Evolutionary conservation across 2,113 vertebrate species (phyloP), one percentile per base, ranked within the genome.

Genomic region (Pyxicephalus adspersus): DNA sequence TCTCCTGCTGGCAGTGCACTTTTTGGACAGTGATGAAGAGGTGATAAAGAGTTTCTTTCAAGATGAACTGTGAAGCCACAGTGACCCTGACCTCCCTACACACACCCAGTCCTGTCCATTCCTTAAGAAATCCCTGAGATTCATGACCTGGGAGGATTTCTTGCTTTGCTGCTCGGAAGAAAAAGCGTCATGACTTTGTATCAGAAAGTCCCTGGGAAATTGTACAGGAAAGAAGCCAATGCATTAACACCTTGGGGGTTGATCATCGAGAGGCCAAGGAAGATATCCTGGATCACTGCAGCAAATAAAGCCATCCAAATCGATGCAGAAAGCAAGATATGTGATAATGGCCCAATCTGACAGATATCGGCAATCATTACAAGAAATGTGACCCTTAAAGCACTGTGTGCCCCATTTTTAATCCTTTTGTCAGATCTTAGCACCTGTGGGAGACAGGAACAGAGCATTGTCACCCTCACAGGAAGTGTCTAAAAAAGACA

Each of bases 1-100:
- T 91, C 91, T 88, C 93, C 93, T 86, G 91, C 90, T 92, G 92
- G 91, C 92, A 90, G 90, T 84, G 89, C 89, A 91, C 92, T 94
- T 93, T 94, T 90, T 94, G 91, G 90, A 90, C 92, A 92, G 91
- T 94, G 92, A 94, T 93, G 91, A 90, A 94, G 91, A 91, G 92
- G 91, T 92, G 93, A 91, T 92, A 94, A 92, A 90, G 88, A 90
- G 92, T 93, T 92, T 93, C 90, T 94, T 93, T 90, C 89, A 52
- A 17, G 54, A 88, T 92, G 92, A 92, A 91, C 92, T 81, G 70
- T 81, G 26, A 74, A 65, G 79, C 54, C 61, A 64, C 45, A 17
- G 7, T 38, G 70, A 74, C 61, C 79, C 26, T 60, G 91, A 91
- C 92, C 92, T 90, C 86, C 84, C 67, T 74, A 66, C 84, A 87